Base-by-base conservation (phyloP, 2,113 vertebrate species). In the Rana temporaria region DNA sequence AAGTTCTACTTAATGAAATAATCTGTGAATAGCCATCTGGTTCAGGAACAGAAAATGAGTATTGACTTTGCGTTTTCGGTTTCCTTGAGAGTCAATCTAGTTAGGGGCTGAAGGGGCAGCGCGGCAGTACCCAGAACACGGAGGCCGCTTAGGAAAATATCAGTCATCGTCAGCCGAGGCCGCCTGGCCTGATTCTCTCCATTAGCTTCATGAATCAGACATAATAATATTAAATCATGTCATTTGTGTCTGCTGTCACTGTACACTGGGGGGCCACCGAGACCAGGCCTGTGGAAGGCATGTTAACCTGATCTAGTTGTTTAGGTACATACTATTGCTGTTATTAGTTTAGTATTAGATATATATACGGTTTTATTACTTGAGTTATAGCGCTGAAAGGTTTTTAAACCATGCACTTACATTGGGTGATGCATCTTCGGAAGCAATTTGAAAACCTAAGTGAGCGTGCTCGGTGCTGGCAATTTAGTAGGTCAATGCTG, bases 31-130 rank as follows among this genome's bases (percentile, higher is more conserved):
- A 75, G 71, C n/a, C 63, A 68, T 83, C 72, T 68, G 63, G 20
- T 62, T 26, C 32, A 52, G 81, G 4, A 53, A 38, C 52, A 24
- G 80, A 82, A 75, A 82, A 74, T 82, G 70, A 82, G 81, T 75
- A 82, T 82, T 60, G 81, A 82, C 81, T 82, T 82, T 75, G 48
- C 71, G 59, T 62, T 62, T 32, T 76, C 17, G 0, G 20, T 66
- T 78, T 78, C 76, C 22, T 2, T 26, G 18, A 30, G 71, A 75
- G 70, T 67, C 80, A 68, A 75, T 82, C 71, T 75, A 42, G 20
- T 82, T 68, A 82, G 81, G 59, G 19, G 77, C 38, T 18, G 32
- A 56, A 53, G 56, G 64, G 52, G 63, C 30, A 48, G 9, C 14
- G 71, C 9, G 62, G 52, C 9, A 34, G 63, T 24, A 59, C 14